Evolutionary conservation across 2,888 invertebrate species (phyloP), one percentile per base, ranked within the genome.

Genomic region (Blastobasis adustella): DNA sequence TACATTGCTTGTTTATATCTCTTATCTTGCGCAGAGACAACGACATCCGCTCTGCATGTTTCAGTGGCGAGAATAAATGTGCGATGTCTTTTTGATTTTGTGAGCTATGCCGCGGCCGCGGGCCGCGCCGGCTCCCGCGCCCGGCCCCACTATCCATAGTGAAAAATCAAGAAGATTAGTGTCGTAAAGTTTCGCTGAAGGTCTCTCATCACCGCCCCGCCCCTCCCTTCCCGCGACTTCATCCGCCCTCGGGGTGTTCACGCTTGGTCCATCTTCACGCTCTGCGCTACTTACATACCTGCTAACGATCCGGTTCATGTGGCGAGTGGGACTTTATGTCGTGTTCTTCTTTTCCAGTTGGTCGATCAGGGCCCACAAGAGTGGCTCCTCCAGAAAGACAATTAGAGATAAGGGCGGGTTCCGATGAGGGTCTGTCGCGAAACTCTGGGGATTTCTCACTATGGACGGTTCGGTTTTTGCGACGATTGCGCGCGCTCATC

Each of bases 361-460:
- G 87, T 88, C 85, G 88, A 88, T 86, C 88, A 88, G 87, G 88
- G 86, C 79, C 85, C 85, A 82, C 86, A 87, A 86, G 88, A 88
- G 85, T 88, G 88, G 88, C 87, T 88, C 79, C 77, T 88, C 83
- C 88, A 83, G 87, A 88, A 88, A 88, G 88, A 88, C 85, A 88
- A 88, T 88, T 88, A 88, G 83, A 81, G 70, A 76, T 83, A 80
- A 71, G 81, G 82, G 82, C 77, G 80, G 84, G 84, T 77, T 80
- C 80, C 76, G 82, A 80, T 76, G 83, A 76, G 85, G 85, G 85
- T 73, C 80, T 79, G 85, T 85, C 86, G 86, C 87, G 85, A 84
- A 80, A 82, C 82, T 80, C 77, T 77, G 83, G 86, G 83, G 83
- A 82, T 85, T 82, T 83, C 77, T 84, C 85, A 84, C 85, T 84